A percentile compares a stretch with the other conserved stretches of the same genome.
Evolutionary conservation across 2,113 vertebrate species (phyloP).

Genomic region (Hymenochirus boettgeri): DNA sequence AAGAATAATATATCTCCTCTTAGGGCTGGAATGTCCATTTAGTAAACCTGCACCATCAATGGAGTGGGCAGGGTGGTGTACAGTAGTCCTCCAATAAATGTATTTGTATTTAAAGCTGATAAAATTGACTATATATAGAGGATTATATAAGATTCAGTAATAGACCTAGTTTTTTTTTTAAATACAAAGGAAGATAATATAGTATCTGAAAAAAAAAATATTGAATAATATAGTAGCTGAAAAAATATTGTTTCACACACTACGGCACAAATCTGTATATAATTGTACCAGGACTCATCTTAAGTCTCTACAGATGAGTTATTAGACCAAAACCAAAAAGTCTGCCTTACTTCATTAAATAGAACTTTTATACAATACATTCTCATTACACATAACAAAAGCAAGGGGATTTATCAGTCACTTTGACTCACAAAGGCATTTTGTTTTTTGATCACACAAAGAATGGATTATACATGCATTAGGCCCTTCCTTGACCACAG

Average conservation of each 20-base stretch:
- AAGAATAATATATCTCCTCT: too few relatives aligned
- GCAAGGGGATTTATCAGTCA: constrained; percentile 34
- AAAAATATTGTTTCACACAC: constrained; percentile 1
- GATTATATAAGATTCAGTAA: too few relatives aligned
- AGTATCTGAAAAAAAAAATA: too few relatives aligned
- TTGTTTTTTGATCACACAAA: constrained; percentile 6
- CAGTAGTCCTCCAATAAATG: too few relatives aligned
- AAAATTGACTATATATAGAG: too few relatives aligned
- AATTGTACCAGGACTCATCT: constrained; percentile 14
- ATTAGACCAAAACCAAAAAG: constrained; percentile 23
- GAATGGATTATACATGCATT: constrained; percentile 25
- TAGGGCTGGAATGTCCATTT: too few relatives aligned
- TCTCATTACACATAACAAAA: constrained; percentile 14
- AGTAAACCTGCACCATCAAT: too few relatives aligned
- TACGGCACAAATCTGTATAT: not conserved
- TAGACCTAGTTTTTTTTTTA: too few relatives aligned
- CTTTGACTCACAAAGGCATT: constrained; percentile 13
- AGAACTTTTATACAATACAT: constrained; percentile 9
- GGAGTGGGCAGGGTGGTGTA: too few relatives aligned
- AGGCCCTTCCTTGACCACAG: constrained; percentile 13
- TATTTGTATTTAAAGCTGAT: too few relatives aligned
- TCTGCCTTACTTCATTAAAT: not conserved
- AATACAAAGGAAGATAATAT: too few relatives aligned
- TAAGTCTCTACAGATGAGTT: not conserved
- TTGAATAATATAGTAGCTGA: too few relatives aligned